Evolutionary conservation across 2,113 vertebrate species (phyloP).

Genomic region (Corythoichthys intestinalis): DNA sequence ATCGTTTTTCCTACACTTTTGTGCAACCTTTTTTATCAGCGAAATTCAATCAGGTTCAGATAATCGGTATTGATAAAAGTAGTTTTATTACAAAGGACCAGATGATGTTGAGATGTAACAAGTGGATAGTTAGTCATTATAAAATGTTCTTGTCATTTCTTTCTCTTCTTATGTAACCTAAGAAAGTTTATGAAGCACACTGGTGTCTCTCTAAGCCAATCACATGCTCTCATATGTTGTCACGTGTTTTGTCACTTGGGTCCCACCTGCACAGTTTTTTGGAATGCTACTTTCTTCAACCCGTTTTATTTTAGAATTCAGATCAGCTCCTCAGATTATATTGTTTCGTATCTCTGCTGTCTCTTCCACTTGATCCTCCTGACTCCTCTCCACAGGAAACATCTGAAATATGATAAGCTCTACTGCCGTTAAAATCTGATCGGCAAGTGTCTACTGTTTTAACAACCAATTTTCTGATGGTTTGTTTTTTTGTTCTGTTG

Average conservation of each 20-base stretch:
- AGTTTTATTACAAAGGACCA: too few species aligned
- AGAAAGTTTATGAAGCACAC: background rate
- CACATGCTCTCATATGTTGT: background rate
- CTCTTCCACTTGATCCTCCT: background rate
- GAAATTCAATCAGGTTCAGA: background rate
- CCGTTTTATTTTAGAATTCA: background rate
- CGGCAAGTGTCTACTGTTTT: background rate
- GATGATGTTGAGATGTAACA: background rate
- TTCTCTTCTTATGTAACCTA: constrained; percentile 48
- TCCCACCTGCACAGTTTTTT: background rate
- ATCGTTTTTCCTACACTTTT: background rate
- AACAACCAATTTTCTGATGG: background rate
- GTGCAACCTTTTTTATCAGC: background rate
- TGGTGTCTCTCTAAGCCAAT: background rate
- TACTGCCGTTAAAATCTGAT: background rate
- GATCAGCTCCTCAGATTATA: background rate
- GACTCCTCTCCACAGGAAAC: background rate
- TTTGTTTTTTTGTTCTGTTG: background rate
- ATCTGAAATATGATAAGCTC: background rate
- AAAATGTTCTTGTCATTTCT: constrained; percentile 32
- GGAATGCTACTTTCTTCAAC: background rate
- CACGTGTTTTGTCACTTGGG: background rate
- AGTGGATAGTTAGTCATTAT: constrained; percentile 8
- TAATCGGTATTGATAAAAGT: background rate
- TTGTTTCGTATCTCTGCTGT: background rate